These are phyloP conservation scores for Torymus auratus DNA, from an alignment of 2,888 invertebrate genomes.

Conservation along the genomic window DNA sequence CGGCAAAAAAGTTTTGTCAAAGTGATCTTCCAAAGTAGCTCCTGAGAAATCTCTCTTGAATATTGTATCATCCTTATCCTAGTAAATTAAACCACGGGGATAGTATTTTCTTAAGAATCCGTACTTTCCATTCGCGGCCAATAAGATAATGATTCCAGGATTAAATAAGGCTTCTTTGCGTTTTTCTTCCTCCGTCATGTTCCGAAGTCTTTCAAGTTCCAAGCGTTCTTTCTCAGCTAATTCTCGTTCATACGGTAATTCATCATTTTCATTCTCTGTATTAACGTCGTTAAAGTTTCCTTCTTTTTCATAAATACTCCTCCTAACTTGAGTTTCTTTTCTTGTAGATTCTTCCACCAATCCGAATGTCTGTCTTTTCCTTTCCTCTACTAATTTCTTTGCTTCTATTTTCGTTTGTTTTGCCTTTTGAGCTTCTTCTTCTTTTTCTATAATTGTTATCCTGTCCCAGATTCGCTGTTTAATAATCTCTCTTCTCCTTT, in stretches of 20 bases:
- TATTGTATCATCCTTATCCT: constrained; percentile 94
- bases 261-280: constrained; percentile 97
- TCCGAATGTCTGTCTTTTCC: no score
- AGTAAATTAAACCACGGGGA: constrained; percentile 98
- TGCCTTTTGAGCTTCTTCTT: no score
- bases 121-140: constrained; percentile 97
- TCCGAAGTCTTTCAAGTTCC: constrained; percentile 93
- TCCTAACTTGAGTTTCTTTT: constrained; percentile 83
- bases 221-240: constrained; percentile 90
- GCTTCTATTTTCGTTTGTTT: no score
- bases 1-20: constrained; percentile 98
- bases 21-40: constrained; percentile 98
- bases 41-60: constrained; percentile 96
- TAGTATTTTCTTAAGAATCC: constrained; percentile 99
- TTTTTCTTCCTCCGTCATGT: constrained; percentile 97
- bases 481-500: no score
- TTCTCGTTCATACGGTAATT: constrained; percentile 96
- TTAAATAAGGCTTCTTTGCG: constrained; percentile 91
- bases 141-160: constrained; percentile 95
- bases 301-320: constrained; percentile 82
- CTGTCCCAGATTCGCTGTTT: no score
- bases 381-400: no score
- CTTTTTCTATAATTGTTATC: no score
- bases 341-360: constrained; percentile 92
- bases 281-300: constrained; percentile 90